Evolutionary conservation across 2,113 vertebrate genomes (phyloP), one percentile per base, ranked within the genome.

Genomic region (Psilopogon haemacephalus): DNA sequence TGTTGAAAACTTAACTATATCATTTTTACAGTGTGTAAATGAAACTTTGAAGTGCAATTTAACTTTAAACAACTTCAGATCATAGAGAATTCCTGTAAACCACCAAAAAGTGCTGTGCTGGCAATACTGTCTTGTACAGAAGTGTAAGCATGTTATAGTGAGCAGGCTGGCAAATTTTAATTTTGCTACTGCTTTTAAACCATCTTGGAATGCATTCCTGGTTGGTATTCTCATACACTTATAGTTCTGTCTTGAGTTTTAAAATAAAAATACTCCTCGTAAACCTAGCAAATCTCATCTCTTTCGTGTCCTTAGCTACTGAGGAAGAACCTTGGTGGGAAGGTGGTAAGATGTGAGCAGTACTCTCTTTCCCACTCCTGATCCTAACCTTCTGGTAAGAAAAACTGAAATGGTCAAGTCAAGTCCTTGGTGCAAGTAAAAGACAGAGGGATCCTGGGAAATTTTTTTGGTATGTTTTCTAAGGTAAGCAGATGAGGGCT

Each of bases 21-120:
- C 97, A 98, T 97, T 98, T 98, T 98, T 97, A 97, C 97, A 95
- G 93, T 94, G 93, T 95, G 95, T 96, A 97, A 98, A 97, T 98
- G 96, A 97, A 98, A 97, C 96, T 97, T 97, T 94, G 97, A 98
- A 98, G 94, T 97, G 94, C 97, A 97, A 96, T 97, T 97, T 97
- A 96, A 97, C 88, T 97, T 97, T 91, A 97, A 97, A 95, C 96
- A 98, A 97, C 96, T 97, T 97, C 85, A 97, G 75, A 89, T 96
- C 95, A 78, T 90, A 88, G 93, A 95, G 91, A 96, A 95, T 96
- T 95, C 96, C 95, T 20, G 14, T 97, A 97, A 97, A 95, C 86
- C 84, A 96, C 90, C 80, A 33, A 94, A 96, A 97, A 96, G 27
- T 96, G 97, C 97, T 96, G 88, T 67, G 91, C 86, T 93, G 60